These are phyloP conservation scores for Galagoides demidoff DNA, from an alignment of 2,797 vertebrate genomes.

Conservation along the genomic window DNA sequence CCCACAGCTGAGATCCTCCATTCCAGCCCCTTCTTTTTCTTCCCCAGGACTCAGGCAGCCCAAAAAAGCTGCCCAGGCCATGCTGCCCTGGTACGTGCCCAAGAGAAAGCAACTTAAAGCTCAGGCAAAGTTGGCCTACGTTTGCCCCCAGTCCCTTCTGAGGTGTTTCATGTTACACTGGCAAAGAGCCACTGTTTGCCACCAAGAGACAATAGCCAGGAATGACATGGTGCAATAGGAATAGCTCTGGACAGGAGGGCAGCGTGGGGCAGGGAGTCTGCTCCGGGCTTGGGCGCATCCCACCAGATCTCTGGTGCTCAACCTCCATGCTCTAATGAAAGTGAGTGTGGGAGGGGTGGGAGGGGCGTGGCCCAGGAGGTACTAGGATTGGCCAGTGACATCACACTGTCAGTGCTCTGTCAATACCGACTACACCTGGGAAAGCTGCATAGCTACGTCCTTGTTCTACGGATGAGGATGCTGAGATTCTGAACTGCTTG, in stretches of 20 bases:
- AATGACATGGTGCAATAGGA: too few relatives aligned
- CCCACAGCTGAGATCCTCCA: neutral
- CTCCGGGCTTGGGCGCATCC: neutral
- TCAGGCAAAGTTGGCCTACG: neutral
- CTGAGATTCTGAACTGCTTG: neutral
- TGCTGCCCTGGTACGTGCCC: accelerated
- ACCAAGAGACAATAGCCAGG: neutral
- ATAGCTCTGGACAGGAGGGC: neutral
- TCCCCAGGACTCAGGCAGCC: neutral
- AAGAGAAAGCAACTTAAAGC: accelerated
- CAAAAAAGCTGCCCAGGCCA: neutral
- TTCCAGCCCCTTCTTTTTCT: neutral
- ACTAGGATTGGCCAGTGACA: accelerated
- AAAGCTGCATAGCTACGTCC: neutral
- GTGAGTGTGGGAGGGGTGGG: neutral
- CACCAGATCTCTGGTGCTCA: neutral
- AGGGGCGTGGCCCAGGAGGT: neutral
- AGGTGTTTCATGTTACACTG: neutral
- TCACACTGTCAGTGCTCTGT: too few relatives aligned
- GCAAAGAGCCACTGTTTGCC: neutral
- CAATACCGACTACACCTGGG: neutral
- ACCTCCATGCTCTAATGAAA: neutral
- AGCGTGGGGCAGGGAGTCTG: neutral
- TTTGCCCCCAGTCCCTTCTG: neutral
- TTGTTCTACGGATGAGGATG: neutral